Percentiles rank a stretch among this genome's conserved stretches.
Conservation (phyloP, 1,140 invertebrate genomes). For the Laupala kohalensis region DNA sequence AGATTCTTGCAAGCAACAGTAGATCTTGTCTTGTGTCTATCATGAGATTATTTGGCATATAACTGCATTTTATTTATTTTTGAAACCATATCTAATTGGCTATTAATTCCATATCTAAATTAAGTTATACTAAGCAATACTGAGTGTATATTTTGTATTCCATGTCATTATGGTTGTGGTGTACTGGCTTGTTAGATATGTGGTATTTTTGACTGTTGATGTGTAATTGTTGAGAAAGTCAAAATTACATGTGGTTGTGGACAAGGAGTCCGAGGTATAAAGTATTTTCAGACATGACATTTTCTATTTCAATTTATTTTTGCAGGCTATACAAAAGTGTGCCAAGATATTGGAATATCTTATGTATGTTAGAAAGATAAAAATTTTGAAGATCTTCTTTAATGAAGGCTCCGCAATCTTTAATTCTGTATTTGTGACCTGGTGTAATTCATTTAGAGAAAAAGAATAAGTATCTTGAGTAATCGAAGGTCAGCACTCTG, state of each 20-base stretch:
- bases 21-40: background rate
- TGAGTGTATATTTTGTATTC: background rate
- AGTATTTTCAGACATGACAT: background rate
- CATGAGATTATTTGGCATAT: background rate
- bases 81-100: background rate
- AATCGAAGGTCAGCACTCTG: background rate
- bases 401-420: too few species aligned
- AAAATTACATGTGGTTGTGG: background rate
- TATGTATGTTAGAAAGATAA: background rate
- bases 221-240: background rate
- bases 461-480: background rate
- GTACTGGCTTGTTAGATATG: background rate
- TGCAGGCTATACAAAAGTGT: too few species aligned
- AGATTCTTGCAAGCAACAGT: conserved; percentile 12
- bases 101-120: background rate
- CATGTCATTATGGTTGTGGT: background rate
- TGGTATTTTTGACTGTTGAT: background rate
- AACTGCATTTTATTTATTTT: background rate
- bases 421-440: background rate
- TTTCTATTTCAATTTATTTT: too few species aligned
- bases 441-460: background rate
- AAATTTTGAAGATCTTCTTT: background rate
- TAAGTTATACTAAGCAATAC: background rate
- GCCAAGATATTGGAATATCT: background rate
- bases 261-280: background rate